phyloP scores from a whole-genome alignment of 2,113 vertebrate species.

The Bujurquina vittata region DNA sequence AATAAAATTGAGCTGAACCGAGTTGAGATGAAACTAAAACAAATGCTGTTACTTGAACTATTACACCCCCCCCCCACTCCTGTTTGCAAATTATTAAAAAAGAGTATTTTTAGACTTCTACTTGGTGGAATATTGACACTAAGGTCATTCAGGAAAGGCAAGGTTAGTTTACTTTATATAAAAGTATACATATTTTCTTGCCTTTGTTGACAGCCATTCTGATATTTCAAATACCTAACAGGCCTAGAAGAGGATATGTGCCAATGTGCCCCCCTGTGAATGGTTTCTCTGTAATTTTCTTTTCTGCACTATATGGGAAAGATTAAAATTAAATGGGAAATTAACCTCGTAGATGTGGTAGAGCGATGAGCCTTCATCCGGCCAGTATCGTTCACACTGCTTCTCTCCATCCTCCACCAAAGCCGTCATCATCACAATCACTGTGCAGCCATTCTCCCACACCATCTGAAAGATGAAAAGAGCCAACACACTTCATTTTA shows the following conservation, averaged over 20 bases:
- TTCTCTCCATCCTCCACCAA: slow-evolving; percentile 94
- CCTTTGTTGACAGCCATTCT: background rate
- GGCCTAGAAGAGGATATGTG: background rate
- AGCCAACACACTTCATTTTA: background rate
- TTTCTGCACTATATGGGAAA: background rate
- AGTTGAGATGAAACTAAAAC: too few species aligned
- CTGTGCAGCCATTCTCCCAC: slow-evolving; percentile 97
- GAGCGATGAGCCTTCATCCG: slow-evolving; percentile 95
- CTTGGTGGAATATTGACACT: background rate
- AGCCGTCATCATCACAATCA: slow-evolving; percentile 97
- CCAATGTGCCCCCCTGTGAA: background rate
- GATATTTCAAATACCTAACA: background rate
- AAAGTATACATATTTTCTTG: background rate
- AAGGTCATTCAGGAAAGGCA: background rate
- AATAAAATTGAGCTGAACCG: too few species aligned
- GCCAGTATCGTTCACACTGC: slow-evolving; percentile 98
- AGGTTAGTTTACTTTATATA: background rate
- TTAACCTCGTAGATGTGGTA: slow-evolving; percentile 96
- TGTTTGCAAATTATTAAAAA: too few species aligned
- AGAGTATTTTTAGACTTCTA: background rate
- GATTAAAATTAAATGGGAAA: background rate
- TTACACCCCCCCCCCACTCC: too few species aligned
- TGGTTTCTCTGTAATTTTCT: background rate
- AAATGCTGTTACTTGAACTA: too few species aligned
- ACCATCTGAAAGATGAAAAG: slow-evolving; percentile 86